Conservation (phyloP, 2,113 vertebrate genomes). For the Gymnogyps californianus region DNA sequence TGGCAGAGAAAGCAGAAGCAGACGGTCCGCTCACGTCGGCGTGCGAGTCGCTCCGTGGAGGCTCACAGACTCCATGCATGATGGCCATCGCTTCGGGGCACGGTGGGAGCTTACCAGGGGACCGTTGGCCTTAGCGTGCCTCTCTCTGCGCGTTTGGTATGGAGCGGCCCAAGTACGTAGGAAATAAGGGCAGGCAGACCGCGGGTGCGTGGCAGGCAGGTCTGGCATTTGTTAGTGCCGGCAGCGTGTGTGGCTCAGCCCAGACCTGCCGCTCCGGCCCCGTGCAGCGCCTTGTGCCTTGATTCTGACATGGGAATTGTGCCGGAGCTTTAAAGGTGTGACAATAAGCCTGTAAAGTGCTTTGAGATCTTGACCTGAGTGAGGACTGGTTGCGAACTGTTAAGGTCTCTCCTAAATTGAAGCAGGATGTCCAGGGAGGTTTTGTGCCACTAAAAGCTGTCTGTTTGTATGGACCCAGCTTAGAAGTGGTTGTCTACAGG, state of each 20-base stretch:
- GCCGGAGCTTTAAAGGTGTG: not conserved
- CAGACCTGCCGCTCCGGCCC: fast-evolving
- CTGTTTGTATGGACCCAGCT: fast-evolving
- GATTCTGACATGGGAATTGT: fast-evolving
- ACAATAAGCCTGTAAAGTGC: fast-evolving
- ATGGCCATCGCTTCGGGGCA: fast-evolving
- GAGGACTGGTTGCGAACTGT: not conserved
- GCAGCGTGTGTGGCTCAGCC: not conserved
- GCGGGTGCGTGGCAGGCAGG: fast-evolving
- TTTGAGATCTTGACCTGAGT: not conserved
- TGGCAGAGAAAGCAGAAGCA: not conserved
- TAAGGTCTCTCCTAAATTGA: not conserved
- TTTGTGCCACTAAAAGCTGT: not conserved
- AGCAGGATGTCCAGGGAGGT: not conserved
- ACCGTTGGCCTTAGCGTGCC: fast-evolving
- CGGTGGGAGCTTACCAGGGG: fast-evolving
- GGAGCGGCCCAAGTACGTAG: not conserved
- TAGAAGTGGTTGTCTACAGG: not conserved
- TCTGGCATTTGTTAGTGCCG: fast-evolving
- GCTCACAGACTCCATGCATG: fast-evolving
- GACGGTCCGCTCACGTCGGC: fast-evolving
- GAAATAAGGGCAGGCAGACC: not conserved
- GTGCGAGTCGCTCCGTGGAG: fast-evolving
- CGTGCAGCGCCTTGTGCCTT: not conserved
- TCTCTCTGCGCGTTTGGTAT: fast-evolving